Evolutionary conservation across 1,140 invertebrate genomes (phyloP), one percentile per base, ranked within the genome.

Genomic region (Protaetia brevitarsis): DNA sequence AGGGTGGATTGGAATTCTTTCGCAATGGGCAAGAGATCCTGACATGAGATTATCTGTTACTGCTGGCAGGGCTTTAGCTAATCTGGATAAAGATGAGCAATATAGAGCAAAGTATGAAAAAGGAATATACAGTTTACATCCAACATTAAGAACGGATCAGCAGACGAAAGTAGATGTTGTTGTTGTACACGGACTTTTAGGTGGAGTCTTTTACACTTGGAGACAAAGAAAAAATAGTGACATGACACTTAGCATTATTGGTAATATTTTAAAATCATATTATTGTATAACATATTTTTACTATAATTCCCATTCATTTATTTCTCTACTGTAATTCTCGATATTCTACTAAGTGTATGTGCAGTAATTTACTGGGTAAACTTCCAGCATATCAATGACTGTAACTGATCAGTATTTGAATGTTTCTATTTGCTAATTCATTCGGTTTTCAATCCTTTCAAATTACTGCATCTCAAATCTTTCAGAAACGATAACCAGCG

Each of bases 151-250:
- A 72, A 81, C 74, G 57, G 74, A 75, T 41, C 69, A 76, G 59
- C 71, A 80, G 23, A 74, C 82, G 16, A 80, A 84, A 37, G 81
- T 87, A 67, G 93, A 95, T 79, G 85, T 92, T 45, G 81, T 94
- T 19, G 89, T 94, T 76, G 82, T 94, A 2, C 92, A 94, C 81
- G 92, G 93, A 2, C 76, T 95, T 11, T 79, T 91, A 51, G 93
- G 92, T 11, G 90, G 91, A 41, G 85, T 91, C 11, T 92, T 93
- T 80, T 86, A 89, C 66, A 93, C 92, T 1, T 95, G 93, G 92
- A 79, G 92, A 56, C 90, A 93, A 76, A 80, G 88, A 71, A 86
- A 88, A 72, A 73, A 74, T 63, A 80, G 30, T 19, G 51, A 68
- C 70, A 66, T 70, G 65, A 68, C 75, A 31, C 71, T 77, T 28